A percentile compares a stretch with the other conserved stretches of the same genome.
Conservation (phyloP, 2,113 vertebrate genomes). For the Pygoscelis adeliae region DNA sequence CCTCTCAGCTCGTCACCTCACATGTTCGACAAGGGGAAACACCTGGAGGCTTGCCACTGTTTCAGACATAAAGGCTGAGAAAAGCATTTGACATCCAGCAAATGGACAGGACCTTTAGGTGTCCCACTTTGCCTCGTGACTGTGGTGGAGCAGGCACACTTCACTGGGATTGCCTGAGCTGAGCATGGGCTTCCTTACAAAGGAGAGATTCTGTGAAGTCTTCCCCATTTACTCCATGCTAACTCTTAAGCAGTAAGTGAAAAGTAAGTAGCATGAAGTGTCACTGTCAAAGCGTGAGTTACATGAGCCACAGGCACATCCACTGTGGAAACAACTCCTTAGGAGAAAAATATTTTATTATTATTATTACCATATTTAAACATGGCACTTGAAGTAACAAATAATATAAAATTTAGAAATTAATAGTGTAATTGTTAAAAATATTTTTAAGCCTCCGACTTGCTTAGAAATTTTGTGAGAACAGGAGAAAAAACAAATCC, state of each 20-base stretch:
- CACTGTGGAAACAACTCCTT: not conserved
- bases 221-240: accelerated
- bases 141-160: not conserved
- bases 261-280: not conserved
- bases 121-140: not conserved
- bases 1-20: not conserved
- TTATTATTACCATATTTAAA: not conserved
- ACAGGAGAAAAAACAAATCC: not conserved
- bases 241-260: not conserved
- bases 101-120: not conserved
- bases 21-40: not conserved
- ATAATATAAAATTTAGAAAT: not conserved
- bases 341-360: not conserved
- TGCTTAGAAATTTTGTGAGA: not conserved
- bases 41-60: not conserved
- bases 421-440: not conserved
- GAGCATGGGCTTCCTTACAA: not conserved
- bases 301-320: not conserved
- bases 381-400: not conserved
- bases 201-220: not conserved
- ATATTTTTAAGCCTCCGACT: not conserved
- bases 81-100: not conserved
- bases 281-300: not conserved
- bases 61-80: not conserved
- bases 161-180: not conserved